phyloP scores from a whole-genome alignment of 2,113 vertebrate genomes.

The Psilopsiagon aymara region DNA sequence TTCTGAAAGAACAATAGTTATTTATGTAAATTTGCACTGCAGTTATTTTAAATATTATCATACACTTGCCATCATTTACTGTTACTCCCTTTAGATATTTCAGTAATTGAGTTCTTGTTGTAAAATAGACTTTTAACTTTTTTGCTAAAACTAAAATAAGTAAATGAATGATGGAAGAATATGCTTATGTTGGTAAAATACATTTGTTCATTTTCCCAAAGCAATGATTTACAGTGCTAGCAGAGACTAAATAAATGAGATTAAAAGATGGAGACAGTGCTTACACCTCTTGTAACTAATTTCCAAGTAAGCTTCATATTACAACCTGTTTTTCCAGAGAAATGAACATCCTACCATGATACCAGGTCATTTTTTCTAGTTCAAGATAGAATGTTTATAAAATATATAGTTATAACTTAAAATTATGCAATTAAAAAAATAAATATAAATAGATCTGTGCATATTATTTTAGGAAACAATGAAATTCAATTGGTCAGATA shows the following conservation, averaged over 20 bases:
- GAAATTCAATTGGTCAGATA: background rate
- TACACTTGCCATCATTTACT: background rate
- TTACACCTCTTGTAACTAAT: conserved; percentile 60
- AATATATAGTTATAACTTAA: background rate
- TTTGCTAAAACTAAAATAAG: conserved; percentile 63
- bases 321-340: conserved; percentile 22
- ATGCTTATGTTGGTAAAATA: conserved; percentile 15
- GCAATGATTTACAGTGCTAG: conserved; percentile 11
- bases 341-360: background rate
- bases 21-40: background rate
- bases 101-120: conserved; percentile 41
- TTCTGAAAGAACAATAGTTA: background rate
- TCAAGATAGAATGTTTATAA: background rate
- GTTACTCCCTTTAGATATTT: background rate
- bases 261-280: conserved; percentile 41
- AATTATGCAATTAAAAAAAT: background rate
- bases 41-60: background rate
- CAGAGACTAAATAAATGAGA: conserved; percentile 70
- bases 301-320: conserved; percentile 33
- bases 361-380: background rate
- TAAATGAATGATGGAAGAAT: conserved; percentile 57
- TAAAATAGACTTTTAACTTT: conserved; percentile 52
- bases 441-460: background rate
- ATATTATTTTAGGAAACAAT: background rate
- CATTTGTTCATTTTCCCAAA: conserved; percentile 64